Percentiles rank a stretch among this genome's conserved stretches.
Evolutionary conservation across 1,140 invertebrate genomes (phyloP).

Genomic region (Bathynomus jamesi): DNA sequence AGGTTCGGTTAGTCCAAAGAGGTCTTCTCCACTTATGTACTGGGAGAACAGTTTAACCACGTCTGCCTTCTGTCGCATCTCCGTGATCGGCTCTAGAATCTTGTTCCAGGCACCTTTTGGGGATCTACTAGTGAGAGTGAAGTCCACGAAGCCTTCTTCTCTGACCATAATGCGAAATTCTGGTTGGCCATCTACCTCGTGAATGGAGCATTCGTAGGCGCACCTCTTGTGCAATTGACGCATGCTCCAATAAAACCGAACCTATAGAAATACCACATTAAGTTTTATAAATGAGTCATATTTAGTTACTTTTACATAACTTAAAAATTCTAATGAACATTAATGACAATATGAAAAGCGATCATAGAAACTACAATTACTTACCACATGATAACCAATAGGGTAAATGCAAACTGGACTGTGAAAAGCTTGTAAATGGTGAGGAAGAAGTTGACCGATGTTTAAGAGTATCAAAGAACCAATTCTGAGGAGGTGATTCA

Average conservation of each 20-base stretch:
- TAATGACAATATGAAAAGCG: no score
- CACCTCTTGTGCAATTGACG: slow-evolving; percentile 73
- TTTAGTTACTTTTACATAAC: no score
- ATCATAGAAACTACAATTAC: no score
- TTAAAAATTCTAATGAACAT: no score
- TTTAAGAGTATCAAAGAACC: slow-evolving; percentile 91
- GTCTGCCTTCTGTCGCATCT: slow-evolving; percentile 62
- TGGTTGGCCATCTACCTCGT: slow-evolving; percentile 73
- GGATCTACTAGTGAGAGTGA: slow-evolving; percentile 58
- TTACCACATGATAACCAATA: slow-evolving; percentile 73
- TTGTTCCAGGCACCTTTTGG: slow-evolving; percentile 69
- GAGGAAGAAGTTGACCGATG: slow-evolving; percentile 92
- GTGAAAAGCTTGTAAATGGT: slow-evolving; percentile 91
- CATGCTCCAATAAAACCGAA: slow-evolving; percentile 95
- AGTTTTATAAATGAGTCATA: no score
- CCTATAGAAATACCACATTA: slow-evolving; percentile 57
- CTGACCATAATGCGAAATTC: slow-evolving; percentile 87
- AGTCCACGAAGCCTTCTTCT: slow-evolving; percentile 54
- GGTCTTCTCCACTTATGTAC: slow-evolving; percentile 87
- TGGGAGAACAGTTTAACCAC: slow-evolving; percentile 86
- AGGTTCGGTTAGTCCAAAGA: slow-evolving; percentile 94
- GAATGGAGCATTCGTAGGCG: slow-evolving; percentile 87
- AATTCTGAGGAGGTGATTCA: slow-evolving; percentile 74
- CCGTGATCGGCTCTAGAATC: slow-evolving; percentile 73
- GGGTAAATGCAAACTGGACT: slow-evolving; percentile 93